Conservation (phyloP, 2,888 invertebrate species). For the Tachystola acroxantha region DNA sequence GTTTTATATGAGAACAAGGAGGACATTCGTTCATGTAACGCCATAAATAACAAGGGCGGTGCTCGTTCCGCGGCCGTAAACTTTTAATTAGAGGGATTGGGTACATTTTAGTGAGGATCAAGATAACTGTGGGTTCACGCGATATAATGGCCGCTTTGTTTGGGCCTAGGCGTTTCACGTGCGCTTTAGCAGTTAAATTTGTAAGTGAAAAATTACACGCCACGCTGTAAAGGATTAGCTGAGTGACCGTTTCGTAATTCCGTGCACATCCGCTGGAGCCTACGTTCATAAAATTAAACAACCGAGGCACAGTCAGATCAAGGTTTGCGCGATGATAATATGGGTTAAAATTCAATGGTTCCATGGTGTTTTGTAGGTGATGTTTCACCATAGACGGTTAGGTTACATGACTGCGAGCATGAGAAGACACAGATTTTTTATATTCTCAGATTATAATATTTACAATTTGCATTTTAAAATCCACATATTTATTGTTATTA, state of each 20-base stretch:
- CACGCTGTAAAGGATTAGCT: constrained; percentile 32
- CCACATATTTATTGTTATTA: no score
- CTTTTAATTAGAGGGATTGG: constrained; percentile 61
- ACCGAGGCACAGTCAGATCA: no score
- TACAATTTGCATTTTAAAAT: no score
- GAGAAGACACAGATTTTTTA: no score
- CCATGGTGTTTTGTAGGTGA: no score
- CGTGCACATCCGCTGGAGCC: background rate
- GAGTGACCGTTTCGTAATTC: constrained; percentile 12
- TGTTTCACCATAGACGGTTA: no score
- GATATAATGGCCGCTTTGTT: constrained; percentile 44
- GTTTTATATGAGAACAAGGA: constrained; percentile 13
- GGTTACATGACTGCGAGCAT: no score
- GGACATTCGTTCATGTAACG: constrained; percentile 18
- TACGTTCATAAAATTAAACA: no score
- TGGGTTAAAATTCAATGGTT: no score
- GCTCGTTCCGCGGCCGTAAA: constrained; percentile 37
- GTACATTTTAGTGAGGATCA: constrained; percentile 46
- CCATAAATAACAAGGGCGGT: constrained; percentile 35
- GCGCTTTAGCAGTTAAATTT: constrained; percentile 31
- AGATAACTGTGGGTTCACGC: constrained; percentile 52
- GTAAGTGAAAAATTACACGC: constrained; percentile 51
- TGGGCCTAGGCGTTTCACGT: constrained; percentile 26
- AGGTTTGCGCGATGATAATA: no score
- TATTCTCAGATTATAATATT: no score